Conservation (phyloP, 2,888 invertebrate species). For the Diaprepes abbreviatus region DNA sequence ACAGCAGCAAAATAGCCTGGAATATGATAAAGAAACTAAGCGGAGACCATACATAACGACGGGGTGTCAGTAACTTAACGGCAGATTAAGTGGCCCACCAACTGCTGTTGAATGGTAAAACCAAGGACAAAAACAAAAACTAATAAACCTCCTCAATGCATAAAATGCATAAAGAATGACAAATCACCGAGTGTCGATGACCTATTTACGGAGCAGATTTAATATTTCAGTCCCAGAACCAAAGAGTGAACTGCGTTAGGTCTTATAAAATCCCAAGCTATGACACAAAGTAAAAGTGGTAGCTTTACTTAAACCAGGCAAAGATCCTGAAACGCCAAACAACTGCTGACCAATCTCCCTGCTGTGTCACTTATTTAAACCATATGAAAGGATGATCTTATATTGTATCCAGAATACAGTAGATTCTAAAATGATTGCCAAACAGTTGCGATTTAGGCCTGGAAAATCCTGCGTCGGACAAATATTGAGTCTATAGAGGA, state of each 20-base stretch:
- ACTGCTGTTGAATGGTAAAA: too few relatives aligned
- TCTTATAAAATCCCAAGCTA: background rate
- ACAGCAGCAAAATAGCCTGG: too few relatives aligned
- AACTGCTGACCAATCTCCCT: conserved; percentile 22
- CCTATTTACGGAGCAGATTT: conserved; percentile 1
- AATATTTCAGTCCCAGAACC: background rate
- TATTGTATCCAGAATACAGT: background rate
- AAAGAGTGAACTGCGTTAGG: background rate
- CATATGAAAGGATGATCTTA: conserved; percentile 6
- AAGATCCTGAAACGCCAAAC: background rate
- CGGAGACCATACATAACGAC: too few relatives aligned
- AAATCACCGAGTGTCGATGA: background rate
- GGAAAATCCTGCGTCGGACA: conserved; percentile 41
- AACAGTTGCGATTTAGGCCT: conserved; percentile 45
- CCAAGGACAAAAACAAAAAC: too few relatives aligned
- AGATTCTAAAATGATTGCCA: conserved; percentile 37
- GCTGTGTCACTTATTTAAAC: conserved; percentile 12
- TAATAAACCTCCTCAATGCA: too few relatives aligned
- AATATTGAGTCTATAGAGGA: conserved; percentile 48
- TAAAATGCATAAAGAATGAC: background rate
- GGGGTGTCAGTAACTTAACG: too few relatives aligned
- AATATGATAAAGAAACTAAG: too few relatives aligned
- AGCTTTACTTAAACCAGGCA: conserved; percentile 1
- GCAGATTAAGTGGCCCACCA: too few relatives aligned
- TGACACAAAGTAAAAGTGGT: conserved; percentile 1